phyloP scores from a whole-genome alignment of 1,140 invertebrate genomes.

The Asobara japonica region DNA sequence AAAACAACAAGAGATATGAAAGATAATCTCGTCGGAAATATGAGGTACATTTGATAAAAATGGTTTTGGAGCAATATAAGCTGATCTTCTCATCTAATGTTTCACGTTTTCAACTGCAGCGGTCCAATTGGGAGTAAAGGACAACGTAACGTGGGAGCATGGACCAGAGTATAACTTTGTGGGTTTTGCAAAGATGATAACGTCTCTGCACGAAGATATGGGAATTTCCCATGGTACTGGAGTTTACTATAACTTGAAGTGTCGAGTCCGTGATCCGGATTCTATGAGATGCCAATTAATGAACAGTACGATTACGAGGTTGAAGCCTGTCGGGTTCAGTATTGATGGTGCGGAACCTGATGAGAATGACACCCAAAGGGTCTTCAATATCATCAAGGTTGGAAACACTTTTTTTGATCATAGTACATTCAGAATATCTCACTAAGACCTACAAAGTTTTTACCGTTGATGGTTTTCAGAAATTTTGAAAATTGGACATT shows the following conservation, averaged over 20 bases:
- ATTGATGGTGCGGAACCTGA: background rate
- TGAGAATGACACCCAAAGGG: slow-evolving; percentile 28
- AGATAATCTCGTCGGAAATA: background rate
- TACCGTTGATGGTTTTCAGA: too few species aligned
- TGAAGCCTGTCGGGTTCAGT: slow-evolving; percentile 22
- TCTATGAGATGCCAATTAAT: slow-evolving; percentile 43
- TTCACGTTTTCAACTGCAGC: slow-evolving; percentile 4
- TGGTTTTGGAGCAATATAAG: too few species aligned
- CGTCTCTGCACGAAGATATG: slow-evolving; percentile 37
- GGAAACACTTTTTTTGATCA: too few species aligned
- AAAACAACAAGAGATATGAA: too few species aligned
- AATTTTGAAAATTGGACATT: too few species aligned
- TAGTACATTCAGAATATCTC: too few species aligned
- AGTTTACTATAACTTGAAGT: slow-evolving; percentile 43
- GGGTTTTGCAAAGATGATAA: slow-evolving; percentile 41
- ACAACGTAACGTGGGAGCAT: slow-evolving; percentile 43
- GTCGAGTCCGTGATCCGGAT: slow-evolving; percentile 43
- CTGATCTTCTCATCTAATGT: too few species aligned
- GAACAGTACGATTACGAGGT: slow-evolving; percentile 33
- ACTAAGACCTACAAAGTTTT: too few species aligned
- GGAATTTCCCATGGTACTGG: slow-evolving; percentile 39
- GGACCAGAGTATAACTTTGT: slow-evolving; percentile 51
- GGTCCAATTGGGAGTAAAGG: slow-evolving; percentile 4
- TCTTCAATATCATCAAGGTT: slow-evolving; percentile 26
- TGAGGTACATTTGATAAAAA: too few species aligned